Conservation (phyloP, 2,113 vertebrate genomes). For the Notothenia rossii region DNA sequence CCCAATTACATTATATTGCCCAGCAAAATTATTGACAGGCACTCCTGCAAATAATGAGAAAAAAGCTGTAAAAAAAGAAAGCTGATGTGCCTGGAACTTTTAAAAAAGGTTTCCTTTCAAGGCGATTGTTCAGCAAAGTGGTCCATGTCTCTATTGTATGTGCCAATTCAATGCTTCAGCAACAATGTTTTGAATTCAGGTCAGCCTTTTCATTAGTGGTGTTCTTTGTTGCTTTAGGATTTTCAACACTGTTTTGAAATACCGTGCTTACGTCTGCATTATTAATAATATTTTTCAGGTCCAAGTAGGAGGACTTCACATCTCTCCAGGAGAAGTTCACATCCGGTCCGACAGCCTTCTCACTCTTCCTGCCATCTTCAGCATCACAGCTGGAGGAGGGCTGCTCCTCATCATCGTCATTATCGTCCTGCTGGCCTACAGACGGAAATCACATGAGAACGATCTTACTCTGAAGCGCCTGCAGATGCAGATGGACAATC, state of each 20-base stretch:
- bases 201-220: background rate
- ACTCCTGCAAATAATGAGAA: constrained; percentile 51
- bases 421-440: constrained; percentile 97
- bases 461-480: constrained; percentile 97
- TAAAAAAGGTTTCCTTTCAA: constrained; percentile 11
- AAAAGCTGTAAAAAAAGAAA: constrained; percentile 20
- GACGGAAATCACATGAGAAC: constrained; percentile 96
- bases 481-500: constrained; percentile 99
- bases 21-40: constrained; percentile 61
- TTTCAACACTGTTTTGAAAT: constrained; percentile 12
- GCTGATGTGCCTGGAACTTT: background rate
- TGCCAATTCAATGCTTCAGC: background rate
- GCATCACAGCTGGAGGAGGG: constrained; percentile 94
- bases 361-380: constrained; percentile 95
- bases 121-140: constrained; percentile 3
- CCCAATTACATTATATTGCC: constrained; percentile 53
- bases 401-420: constrained; percentile 96
- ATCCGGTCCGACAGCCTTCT: constrained; percentile 96
- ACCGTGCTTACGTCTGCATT: background rate
- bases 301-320: constrained; percentile 93
- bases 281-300: constrained; percentile 83
- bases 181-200: background rate
- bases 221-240: background rate
- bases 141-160: background rate
- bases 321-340: constrained; percentile 94